Conservation (phyloP, 2,888 invertebrate species). For the Pasiphila rectangulata region DNA sequence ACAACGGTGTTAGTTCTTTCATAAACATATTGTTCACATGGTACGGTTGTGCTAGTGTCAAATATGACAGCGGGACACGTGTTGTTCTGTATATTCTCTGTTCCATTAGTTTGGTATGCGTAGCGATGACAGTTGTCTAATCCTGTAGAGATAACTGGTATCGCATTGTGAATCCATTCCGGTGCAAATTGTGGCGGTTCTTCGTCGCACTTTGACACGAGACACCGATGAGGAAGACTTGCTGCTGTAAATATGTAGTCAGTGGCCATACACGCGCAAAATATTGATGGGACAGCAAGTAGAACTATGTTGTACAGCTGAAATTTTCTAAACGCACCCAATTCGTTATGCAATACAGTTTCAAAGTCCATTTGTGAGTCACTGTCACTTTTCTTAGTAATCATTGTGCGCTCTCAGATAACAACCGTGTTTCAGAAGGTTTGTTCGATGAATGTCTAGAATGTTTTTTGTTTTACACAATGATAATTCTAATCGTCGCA, state of each 20-base stretch:
- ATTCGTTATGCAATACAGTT: constrained; percentile 54
- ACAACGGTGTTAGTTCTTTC: constrained; percentile 63
- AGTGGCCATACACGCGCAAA: constrained; percentile 64
- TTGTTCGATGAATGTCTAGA: constrained; percentile 25
- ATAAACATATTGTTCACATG: constrained; percentile 62
- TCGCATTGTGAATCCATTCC: constrained; percentile 57
- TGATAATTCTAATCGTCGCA: constrained; percentile 23
- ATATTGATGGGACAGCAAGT: constrained; percentile 52
- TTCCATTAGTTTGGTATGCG: constrained; percentile 38
- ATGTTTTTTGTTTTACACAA: constrained; percentile 41
- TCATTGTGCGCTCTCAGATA: constrained; percentile 12
- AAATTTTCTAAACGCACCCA: constrained; percentile 66
- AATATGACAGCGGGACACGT: constrained; percentile 56
- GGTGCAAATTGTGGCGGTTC: constrained; percentile 52
- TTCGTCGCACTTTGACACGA: constrained; percentile 59
- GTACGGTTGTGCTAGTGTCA: constrained; percentile 48
- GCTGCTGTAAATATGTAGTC: constrained; percentile 69
- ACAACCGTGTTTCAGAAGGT: constrained; percentile 25
- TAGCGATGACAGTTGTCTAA: constrained; percentile 63
- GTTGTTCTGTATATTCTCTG: constrained; percentile 31
- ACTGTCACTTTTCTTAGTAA: constrained; percentile 39
- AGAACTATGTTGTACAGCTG: constrained; percentile 57
- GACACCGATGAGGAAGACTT: constrained; percentile 60
- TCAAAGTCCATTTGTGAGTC: constrained; percentile 53
- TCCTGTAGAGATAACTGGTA: constrained; percentile 55